Evolutionary conservation across 2,888 invertebrate species (phyloP), one percentile per base, ranked within the genome.

Genomic region (Epinotia nisella): DNA sequence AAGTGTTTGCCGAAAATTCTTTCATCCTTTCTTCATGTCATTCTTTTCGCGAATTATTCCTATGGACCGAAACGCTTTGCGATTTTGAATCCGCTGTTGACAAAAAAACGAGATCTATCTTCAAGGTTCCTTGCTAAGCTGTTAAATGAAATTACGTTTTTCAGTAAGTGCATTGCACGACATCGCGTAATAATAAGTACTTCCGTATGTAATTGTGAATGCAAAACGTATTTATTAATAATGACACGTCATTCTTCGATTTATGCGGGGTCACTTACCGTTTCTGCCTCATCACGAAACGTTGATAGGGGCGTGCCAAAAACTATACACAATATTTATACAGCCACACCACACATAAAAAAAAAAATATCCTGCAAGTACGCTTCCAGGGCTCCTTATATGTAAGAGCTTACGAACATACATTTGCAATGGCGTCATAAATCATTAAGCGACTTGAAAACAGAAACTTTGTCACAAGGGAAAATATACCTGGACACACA

Each of bases 271-370:
- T 70, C 62, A 45, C 55, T 49, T 53, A 21, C 70, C 64, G 49
- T 58, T 70, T 64, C 49, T 60, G 71, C 59, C 65, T 35, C 53
- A 60, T 53, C 66, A 60, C 58, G 53, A 19, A 59, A 39, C 39
- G 21, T 56, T 29, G 45, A 17, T 17, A 72, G 61, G 73, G 73
- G 29, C 41, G 67, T 35, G 53, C 35, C 56, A 35, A 68, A n/a
- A 61, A 41, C 5, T 11, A 35, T 39, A 56, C 24, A 7, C 55
- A 11, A 45, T 35, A 13, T 55, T 61, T 21, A 24, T 29, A 49
- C 29, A 29, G 13, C 17, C n/a, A n/a, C n/a, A n/a, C n/a, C n/a
- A 59, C 11, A 15, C 5, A n/a, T n/a, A n/a, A n/a, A n/a, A n/a
- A n/a, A n/a, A n/a, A n/a, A n/a, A n/a, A n/a, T n/a, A 7, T n/a